Conservation (phyloP, 2,113 vertebrate species). For the Coracopsis vasa region DNA sequence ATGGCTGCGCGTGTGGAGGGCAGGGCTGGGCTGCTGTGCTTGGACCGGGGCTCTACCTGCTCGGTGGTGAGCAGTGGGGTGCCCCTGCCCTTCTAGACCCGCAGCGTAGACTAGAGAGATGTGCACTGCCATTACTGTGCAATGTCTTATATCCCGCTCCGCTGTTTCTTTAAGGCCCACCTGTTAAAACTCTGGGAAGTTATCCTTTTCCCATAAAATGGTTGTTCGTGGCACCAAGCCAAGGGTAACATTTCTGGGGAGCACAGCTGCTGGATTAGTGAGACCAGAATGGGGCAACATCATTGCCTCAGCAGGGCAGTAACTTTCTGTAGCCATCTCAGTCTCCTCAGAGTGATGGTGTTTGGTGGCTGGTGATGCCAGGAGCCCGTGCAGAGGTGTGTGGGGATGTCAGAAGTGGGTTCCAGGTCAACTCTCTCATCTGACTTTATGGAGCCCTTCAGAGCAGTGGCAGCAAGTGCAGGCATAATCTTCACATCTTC, state of each 20-base stretch:
- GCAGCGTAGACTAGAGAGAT: neutral
- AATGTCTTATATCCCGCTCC: neutral
- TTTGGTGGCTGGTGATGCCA: neutral
- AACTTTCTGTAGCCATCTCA: neutral
- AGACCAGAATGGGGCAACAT: neutral
- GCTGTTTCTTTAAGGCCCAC: neutral
- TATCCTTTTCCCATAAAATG: neutral
- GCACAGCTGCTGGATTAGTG: neutral
- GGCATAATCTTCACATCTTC: neutral
- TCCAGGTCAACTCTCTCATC: neutral
- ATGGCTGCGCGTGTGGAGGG: neutral
- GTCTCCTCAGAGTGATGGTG: neutral
- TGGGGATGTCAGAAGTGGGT: neutral
- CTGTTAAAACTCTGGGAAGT: neutral
- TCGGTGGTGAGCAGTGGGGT: neutral
- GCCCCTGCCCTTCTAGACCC: neutral
- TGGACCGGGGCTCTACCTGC: rapidly evolving
- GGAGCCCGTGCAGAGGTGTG: neutral
- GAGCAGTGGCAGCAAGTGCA: neutral
- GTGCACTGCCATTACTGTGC: neutral
- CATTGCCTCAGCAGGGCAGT: neutral
- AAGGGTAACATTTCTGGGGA: neutral
- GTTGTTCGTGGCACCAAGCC: neutral
- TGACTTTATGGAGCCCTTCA: neutral
- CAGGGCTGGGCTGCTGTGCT: neutral